A percentile compares a stretch with the other conserved stretches of the same genome.
Evolutionary conservation across 2,797 vertebrate species (phyloP).

Genomic region (Parambassis ranga): DNA sequence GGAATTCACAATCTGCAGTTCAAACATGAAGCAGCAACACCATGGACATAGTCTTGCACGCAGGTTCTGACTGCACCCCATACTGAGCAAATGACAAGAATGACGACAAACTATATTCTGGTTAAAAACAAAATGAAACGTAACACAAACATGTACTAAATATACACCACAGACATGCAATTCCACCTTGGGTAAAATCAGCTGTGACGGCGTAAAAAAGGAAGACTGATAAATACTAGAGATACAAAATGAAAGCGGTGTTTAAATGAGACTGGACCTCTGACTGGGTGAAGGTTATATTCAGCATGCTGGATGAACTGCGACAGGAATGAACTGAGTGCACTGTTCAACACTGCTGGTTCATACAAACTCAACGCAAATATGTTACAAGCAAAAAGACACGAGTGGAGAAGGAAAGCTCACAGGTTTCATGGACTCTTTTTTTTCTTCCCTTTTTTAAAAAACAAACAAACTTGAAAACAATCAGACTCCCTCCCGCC

Average conservation of each 20-base stretch:
- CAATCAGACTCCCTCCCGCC: constrained; percentile 5
- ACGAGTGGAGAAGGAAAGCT: constrained; percentile 41
- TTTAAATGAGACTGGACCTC: constrained; percentile 67
- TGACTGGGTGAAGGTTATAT: constrained; percentile 43
- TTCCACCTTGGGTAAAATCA: constrained; percentile 87
- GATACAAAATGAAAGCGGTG: constrained; percentile 84
- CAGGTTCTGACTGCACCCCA: constrained; percentile 90
- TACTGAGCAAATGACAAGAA: constrained; percentile 84
- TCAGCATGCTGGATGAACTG: constrained; percentile 29
- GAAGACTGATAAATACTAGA: constrained; percentile 86
- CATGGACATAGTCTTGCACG: constrained; percentile 91
- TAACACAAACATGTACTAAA: constrained; percentile 84
- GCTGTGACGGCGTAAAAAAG: constrained; percentile 90
- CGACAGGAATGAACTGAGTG: constrained; percentile 25
- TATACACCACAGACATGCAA: constrained; percentile 99
- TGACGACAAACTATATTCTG: constrained; percentile 88
- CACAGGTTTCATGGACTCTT: constrained; percentile 38
- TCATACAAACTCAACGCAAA: constrained; percentile 57
- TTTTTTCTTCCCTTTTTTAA: background rate
- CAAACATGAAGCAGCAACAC: constrained; percentile 92
- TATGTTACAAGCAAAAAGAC: constrained; percentile 76
- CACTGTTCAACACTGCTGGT: constrained; percentile 47
- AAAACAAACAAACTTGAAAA: background rate
- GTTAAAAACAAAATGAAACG: constrained; percentile 69
- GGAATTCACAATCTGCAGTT: constrained; percentile 99